These are phyloP conservation scores for Kryptopterus vitreolus DNA, from an alignment of 2,797 vertebrate species.

Conservation along the genomic window DNA sequence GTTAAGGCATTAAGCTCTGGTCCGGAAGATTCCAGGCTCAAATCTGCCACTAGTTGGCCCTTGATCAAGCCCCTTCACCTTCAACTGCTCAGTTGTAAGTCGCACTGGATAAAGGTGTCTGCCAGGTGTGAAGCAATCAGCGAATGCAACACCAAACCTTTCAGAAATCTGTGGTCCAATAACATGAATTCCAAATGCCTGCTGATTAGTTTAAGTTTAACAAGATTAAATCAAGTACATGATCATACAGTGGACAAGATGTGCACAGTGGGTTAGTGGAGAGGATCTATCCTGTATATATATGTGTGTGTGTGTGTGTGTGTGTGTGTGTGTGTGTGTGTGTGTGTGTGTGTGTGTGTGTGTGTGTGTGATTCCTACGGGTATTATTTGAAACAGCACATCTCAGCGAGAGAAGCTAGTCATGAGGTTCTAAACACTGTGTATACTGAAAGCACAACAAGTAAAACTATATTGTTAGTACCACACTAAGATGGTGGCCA, in stretches of 20 bases:
- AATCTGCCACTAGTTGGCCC: too few relatives aligned
- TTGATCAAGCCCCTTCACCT: too few relatives aligned
- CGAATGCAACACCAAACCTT: slow-evolving; percentile 40
- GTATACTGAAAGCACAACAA: slow-evolving; percentile 8
- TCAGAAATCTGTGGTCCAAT: slow-evolving; percentile 29
- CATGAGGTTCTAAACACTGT: background rate
- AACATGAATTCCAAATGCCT: background rate
- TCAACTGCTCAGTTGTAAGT: too few relatives aligned
- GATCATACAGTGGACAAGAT: background rate
- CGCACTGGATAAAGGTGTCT: too few relatives aligned
- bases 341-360: too few relatives aligned
- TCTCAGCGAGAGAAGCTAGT: background rate
- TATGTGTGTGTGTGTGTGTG: too few relatives aligned
- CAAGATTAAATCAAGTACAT: background rate
- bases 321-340: too few relatives aligned
- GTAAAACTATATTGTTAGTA: background rate
- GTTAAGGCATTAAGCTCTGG: too few relatives aligned
- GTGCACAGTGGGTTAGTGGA: too few relatives aligned
- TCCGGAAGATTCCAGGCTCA: too few relatives aligned
- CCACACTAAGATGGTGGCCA: background rate
- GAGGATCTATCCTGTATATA: too few relatives aligned
- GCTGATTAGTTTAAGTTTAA: background rate
- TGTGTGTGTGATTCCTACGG: background rate
- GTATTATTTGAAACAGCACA: slow-evolving; percentile 18
- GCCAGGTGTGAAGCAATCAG: slow-evolving; percentile 35